Conservation (phyloP, 1,140 invertebrate species). For the Zaprionus lachaisei region DNA sequence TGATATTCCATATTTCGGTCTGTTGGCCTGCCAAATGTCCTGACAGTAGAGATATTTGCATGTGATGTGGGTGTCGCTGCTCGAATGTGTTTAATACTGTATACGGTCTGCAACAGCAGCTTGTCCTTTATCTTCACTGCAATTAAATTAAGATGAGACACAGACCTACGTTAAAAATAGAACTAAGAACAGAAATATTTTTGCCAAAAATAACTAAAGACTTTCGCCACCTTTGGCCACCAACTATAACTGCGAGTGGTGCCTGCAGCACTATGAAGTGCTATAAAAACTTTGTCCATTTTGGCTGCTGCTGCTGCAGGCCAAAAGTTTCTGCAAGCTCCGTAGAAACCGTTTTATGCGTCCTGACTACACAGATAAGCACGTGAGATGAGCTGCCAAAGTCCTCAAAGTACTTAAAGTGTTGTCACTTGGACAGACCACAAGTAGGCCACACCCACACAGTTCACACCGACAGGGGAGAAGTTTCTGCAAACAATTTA, state of each 20-base stretch:
- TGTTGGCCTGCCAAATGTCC: background rate
- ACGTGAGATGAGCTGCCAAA: slow-evolving; percentile 24
- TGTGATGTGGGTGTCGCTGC: slow-evolving; percentile 4
- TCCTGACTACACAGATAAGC: slow-evolving; percentile 9
- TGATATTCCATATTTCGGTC: slow-evolving; percentile 1
- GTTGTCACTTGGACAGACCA: slow-evolving; percentile 14
- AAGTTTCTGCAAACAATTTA: too few relatives aligned
- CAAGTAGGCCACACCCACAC: background rate
- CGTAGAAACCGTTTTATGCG: slow-evolving; percentile 14
- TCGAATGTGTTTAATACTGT: background rate
- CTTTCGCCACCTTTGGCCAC: background rate
- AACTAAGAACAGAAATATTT: background rate
- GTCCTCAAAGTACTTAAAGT: background rate
- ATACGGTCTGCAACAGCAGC: background rate
- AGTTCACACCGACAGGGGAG: too few relatives aligned
- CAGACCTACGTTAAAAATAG: background rate
- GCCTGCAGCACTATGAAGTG: slow-evolving; percentile 44
- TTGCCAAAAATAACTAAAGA: background rate
- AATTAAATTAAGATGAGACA: slow-evolving; percentile 7
- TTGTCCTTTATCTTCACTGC: background rate
- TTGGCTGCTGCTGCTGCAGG: slow-evolving; percentile 1
- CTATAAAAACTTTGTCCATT: slow-evolving; percentile 55
- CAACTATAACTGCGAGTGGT: background rate
- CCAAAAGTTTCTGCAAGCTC: slow-evolving; percentile 12
- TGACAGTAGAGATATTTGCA: slow-evolving; percentile 6